Base-by-base conservation (phyloP, 2,888 invertebrate genomes). In the Cephalotes varians region DNA sequence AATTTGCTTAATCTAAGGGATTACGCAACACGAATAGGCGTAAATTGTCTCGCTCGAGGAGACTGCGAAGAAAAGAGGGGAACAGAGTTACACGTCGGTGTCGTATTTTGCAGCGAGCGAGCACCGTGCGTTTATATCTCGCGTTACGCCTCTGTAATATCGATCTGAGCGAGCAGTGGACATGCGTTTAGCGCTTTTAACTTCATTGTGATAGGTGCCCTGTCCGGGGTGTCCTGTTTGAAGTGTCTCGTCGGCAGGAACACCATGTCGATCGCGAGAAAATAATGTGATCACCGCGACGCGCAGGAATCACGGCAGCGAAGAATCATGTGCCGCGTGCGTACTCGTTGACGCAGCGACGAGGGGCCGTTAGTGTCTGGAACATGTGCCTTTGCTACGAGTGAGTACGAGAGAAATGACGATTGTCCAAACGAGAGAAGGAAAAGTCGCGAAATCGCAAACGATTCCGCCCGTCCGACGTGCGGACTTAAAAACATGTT, bases 151-250 rank as follows among this genome's bases (percentile, higher is more conserved):
- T 60, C 28, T 80, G 54, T 85, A 83, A 77, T 85, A 85, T 85
- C 80, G 84, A 85, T 85, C 69, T 79, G 51, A 18, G 31, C 51
- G 76, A 49, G 31, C 60, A 56, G 73, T 83, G 83, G 86, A 84
- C 86, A 86, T 86, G 86, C 86, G 86, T 86, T 86, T 81, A 77
- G 79, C 74, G 84, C 65, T 80, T 81, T 76, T 69, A 86, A 73
- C 84, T 82, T 86, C 86, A 84, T 86, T 84, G 86, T 74, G 84
- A 81, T 65, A 86, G 72, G 58, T 86, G 74, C 84, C 74, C 81
- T 86, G 62, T 72, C 69, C 76, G 84, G 81, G 84, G 81, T 83
- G 69, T 81, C 81, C 81, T 62, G 79, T 58, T 85, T 58, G 47
- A 37, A 69, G 54, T 56, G 74, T 76, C 18, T 60, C 56, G 62